Percentiles rank a stretch among this genome's conserved stretches.
Conservation (phyloP, 1,140 invertebrate genomes). For the Drosophila tsacasi region DNA sequence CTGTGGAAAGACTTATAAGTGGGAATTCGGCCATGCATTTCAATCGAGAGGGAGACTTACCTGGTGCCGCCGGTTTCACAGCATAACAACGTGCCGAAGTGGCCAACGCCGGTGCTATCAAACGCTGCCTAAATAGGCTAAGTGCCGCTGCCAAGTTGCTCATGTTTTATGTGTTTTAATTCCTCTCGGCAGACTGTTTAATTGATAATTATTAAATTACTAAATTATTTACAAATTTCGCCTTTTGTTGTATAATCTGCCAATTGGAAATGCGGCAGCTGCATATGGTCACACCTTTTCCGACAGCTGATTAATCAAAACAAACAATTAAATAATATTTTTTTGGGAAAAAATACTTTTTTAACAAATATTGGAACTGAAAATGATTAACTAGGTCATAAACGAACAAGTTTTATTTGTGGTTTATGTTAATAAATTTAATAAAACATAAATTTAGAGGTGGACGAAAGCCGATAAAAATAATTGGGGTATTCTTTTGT, state of each 20-base stretch:
- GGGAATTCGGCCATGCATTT: too few species aligned
- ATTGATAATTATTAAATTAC: slow-evolving; percentile 3
- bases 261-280: neutral
- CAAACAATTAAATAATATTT: slow-evolving; percentile 3
- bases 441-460: neutral
- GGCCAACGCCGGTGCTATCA: slow-evolving; percentile 32
- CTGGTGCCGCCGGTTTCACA: slow-evolving; percentile 62
- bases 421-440: neutral
- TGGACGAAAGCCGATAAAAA: neutral
- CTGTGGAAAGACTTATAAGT: slow-evolving; percentile 8
- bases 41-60: slow-evolving; percentile 21
- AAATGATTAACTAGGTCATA: neutral
- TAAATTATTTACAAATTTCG: slow-evolving; percentile 39
- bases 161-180: slow-evolving; percentile 30
- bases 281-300: neutral
- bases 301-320: slow-evolving; percentile 32
- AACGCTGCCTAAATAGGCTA: slow-evolving; percentile 50
- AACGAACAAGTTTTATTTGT: too few species aligned
- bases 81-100: slow-evolving; percentile 59
- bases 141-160: slow-evolving; percentile 45
- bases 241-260: slow-evolving; percentile 37
- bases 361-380: neutral
- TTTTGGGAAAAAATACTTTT: neutral
- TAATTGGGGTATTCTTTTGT: neutral
- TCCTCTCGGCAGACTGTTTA: neutral